phyloP scores from a whole-genome alignment of 2,888 invertebrate genomes.

The Machimus rusticus region DNA sequence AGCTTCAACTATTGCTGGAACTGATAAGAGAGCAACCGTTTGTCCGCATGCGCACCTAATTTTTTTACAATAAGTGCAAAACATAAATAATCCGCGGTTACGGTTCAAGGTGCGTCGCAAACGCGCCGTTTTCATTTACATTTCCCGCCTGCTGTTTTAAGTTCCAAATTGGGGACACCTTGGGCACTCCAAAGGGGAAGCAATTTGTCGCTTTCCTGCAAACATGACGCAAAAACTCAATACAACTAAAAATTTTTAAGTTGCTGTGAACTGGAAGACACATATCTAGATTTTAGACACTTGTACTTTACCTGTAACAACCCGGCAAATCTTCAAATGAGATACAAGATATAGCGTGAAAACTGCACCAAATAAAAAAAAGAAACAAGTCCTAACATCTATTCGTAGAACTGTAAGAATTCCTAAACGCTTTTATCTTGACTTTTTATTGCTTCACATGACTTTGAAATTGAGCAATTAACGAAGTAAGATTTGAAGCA shows the following conservation, averaged over 20 bases:
- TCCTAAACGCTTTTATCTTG: background rate
- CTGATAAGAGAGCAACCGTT: background rate
- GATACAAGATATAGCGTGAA: background rate
- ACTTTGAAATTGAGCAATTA: background rate
- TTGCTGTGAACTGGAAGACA: background rate
- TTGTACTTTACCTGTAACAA: background rate
- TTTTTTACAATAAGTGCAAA: background rate
- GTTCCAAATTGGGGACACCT: background rate
- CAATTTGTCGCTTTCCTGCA: background rate
- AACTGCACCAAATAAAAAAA: background rate
- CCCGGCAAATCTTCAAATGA: background rate
- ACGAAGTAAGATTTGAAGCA: background rate
- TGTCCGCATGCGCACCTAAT: background rate
- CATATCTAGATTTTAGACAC: background rate
- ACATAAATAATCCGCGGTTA: background rate
- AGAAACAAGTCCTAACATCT: background rate
- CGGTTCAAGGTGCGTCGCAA: background rate
- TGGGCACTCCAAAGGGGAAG: background rate
- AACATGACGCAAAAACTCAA: background rate
- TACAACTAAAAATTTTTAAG: background rate
- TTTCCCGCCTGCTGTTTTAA: background rate
- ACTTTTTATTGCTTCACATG: background rate
- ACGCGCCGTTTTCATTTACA: background rate
- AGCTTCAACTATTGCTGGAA: background rate
- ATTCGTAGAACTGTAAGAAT: background rate